A percentile compares a stretch with the other conserved stretches of the same genome.
Evolutionary conservation across 2,888 invertebrate species (phyloP).

Genomic region (Caprella mutica): DNA sequence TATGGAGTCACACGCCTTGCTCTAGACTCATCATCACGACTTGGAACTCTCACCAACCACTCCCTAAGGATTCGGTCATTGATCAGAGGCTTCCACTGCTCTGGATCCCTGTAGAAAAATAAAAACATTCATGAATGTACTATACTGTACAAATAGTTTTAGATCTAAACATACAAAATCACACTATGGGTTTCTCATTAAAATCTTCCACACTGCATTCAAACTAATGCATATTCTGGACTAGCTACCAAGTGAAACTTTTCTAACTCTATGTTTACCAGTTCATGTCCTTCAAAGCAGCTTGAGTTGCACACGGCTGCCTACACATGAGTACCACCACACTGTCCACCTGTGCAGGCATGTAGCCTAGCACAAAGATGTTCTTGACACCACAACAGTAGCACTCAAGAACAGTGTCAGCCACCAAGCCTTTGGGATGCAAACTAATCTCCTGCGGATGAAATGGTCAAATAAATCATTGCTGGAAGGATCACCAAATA

Average conservation of each 20-base stretch:
- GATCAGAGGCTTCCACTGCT: slow-evolving; percentile 96
- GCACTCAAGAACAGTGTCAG: slow-evolving; percentile 94
- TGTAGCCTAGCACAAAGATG: slow-evolving; percentile 96
- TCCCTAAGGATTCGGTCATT: slow-evolving; percentile 89
- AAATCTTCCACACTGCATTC: no score
- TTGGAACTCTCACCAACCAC: slow-evolving; percentile 96
- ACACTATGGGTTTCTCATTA: no score
- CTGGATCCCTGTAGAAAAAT: slow-evolving; percentile 79
- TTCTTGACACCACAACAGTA: slow-evolving; percentile 97
- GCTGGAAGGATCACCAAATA: background rate
- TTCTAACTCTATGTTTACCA: slow-evolving; percentile 59
- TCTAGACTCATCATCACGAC: slow-evolving; percentile 87
- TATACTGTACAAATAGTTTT: background rate
- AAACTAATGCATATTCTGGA: no score
- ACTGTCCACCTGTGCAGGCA: slow-evolving; percentile 97
- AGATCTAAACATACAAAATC: background rate
- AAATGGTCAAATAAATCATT: no score
- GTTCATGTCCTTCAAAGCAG: slow-evolving; percentile 95
- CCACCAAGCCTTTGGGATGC: slow-evolving; percentile 92
- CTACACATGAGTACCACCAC: slow-evolving; percentile 93
- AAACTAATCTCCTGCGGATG: slow-evolving; percentile 69
- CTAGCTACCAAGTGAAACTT: no score
- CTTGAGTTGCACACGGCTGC: slow-evolving; percentile 96
- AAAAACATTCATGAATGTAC: no score
- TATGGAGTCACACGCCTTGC: slow-evolving; percentile 94